Evolutionary conservation across 1,140 invertebrate species (phyloP).

Genomic region (Nephila pilipes): DNA sequence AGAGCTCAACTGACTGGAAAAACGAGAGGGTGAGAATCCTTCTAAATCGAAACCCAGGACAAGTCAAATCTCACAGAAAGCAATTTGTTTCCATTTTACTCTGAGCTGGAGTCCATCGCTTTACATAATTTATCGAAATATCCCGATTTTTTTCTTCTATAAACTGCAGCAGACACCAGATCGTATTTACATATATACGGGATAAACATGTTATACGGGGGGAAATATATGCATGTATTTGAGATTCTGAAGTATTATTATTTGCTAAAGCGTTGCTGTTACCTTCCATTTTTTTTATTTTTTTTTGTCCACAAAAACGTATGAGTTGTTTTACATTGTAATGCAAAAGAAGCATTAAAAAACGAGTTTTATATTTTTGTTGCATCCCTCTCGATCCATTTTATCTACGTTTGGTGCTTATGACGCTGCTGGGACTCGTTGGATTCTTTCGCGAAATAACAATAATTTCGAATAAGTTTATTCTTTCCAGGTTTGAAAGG

Average conservation of each 20-base stretch:
- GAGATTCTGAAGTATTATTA: constrained; percentile 27
- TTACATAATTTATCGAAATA: constrained; percentile 63
- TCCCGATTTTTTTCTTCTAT: constrained; percentile 13
- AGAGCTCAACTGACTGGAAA: constrained; percentile 52
- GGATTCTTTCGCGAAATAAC: neutral
- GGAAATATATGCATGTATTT: constrained; percentile 21
- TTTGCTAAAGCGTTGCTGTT: neutral
- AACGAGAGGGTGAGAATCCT: neutral
- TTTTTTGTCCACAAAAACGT: neutral
- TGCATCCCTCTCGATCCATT: neutral
- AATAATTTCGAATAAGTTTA: neutral
- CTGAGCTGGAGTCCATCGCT: constrained; percentile 6
- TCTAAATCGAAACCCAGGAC: constrained; percentile 51
- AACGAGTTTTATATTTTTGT: neutral
- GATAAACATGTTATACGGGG: neutral
- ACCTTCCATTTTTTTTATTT: too few species aligned
- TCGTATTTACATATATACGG: constrained; percentile 37
- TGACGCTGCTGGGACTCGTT: neutral
- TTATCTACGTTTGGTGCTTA: neutral
- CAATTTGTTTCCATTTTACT: constrained; percentile 73
- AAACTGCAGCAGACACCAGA: neutral
- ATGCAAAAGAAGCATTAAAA: constrained; percentile 9
- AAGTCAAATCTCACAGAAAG: constrained; percentile 39
- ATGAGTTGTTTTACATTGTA: neutral
- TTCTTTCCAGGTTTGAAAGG: neutral